These are phyloP conservation scores for Dyspetes luteomarginatus DNA, from an alignment of 2,888 invertebrate species.

Conservation along the genomic window DNA sequence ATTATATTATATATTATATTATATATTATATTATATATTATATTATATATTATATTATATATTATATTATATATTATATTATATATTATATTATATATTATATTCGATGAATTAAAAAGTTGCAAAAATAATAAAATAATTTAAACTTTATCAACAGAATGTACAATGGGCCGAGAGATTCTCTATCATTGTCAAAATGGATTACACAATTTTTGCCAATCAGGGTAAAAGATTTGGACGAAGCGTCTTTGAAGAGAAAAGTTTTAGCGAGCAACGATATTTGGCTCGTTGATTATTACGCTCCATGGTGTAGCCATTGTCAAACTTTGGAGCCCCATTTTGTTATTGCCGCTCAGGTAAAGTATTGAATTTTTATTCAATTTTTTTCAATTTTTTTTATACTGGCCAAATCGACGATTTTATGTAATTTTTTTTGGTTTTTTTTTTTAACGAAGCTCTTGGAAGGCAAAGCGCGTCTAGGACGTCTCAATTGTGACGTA, in stretches of 20 bases:
- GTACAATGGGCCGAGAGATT: constrained; percentile 87
- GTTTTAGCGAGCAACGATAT: constrained; percentile 84
- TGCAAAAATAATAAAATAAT: no score
- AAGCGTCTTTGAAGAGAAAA: constrained; percentile 83
- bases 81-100: no score
- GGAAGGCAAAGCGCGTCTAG: constrained; percentile 84
- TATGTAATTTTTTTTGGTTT: constrained; percentile 13
- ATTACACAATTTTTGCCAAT: constrained; percentile 87
- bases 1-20: no score
- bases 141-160: constrained; percentile 79
- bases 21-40: no score
- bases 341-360: constrained; percentile 87
- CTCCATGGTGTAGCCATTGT: constrained; percentile 88
- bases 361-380: constrained; percentile 1
- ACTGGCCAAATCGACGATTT: no score
- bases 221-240: constrained; percentile 83
- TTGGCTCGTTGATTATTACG: constrained; percentile 88
- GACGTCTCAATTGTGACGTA: constrained; percentile 88
- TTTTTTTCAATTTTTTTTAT: neutral
- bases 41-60: no score
- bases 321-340: constrained; percentile 88
- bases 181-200: constrained; percentile 87
- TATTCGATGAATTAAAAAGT: no score
- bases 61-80: no score
- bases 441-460: constrained; percentile 69